These are phyloP conservation scores for Forbesichthys agassizii DNA, from an alignment of 2,113 vertebrate genomes.

Conservation along the genomic window DNA sequence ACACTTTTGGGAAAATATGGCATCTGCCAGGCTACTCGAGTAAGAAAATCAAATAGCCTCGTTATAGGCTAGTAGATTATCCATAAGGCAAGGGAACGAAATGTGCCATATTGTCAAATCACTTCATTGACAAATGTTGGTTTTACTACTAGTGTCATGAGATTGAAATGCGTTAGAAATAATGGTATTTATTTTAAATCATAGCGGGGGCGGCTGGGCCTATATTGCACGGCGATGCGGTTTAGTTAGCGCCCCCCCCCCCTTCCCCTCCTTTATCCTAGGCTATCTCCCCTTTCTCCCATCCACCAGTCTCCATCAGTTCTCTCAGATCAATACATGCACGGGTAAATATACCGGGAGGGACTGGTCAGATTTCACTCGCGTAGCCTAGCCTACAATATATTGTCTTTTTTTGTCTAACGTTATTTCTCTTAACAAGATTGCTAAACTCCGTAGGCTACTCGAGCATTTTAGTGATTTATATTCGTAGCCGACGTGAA, in stretches of 20 bases:
- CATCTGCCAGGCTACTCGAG: not conserved
- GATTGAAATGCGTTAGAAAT: not conserved
- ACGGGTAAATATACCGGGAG: conserved; percentile 42
- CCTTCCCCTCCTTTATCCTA: not conserved
- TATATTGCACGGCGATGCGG: conserved; percentile 57
- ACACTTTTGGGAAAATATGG: not conserved
- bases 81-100: not conserved
- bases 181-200: conserved; percentile 6
- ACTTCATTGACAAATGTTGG: too few species aligned
- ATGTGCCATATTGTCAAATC: not conserved
- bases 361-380: conserved; percentile 33
- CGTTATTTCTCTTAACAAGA: not conserved
- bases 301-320: conserved; percentile 58
- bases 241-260: conserved; percentile 23
- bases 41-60: not conserved
- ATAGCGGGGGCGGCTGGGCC: conserved; percentile 51
- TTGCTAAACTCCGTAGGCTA: conserved; percentile 14
- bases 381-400: not conserved
- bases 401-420: not conserved
- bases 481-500: conserved; percentile 60
- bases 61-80: not conserved
- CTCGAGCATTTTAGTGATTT: conserved; percentile 33
- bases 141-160: not conserved
- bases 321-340: conserved; percentile 63
- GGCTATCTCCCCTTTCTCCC: conserved; percentile 17